Base-by-base conservation (phyloP, 2,113 vertebrate genomes). In the Galbula dea region DNA sequence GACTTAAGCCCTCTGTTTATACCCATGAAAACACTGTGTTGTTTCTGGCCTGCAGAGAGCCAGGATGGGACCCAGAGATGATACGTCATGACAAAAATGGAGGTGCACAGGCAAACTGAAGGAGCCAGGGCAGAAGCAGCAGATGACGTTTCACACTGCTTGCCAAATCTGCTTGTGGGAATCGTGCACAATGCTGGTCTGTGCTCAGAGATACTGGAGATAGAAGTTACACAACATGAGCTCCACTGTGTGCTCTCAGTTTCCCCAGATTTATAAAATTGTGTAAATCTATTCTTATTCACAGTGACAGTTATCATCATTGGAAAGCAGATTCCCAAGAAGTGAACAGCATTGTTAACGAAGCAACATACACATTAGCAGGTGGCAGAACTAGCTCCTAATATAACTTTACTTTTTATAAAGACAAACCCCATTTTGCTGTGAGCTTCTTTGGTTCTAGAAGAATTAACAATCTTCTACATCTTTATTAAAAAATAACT, bases 191-290 rank as follows among this genome's bases (percentile, higher is more conserved):
- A 85, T 82, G 94, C 61, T 69, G 54, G 57, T 88, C 57, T 90
- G 75, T 83, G 80, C 72, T 89, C 75, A 94, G 81, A 71, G 92
- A 95, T 87, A 87, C 48, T 66, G 91, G 90, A 84, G 63, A 94
- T 71, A 48, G 49, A 75, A 85, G 87, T 93, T 88, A 88, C 34
- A 91, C 89, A 94, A 95, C 55, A 34, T 49, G 79, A 92, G 27
- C 59, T 59, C 59, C 81, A 71, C 72, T 79, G 17, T n/a, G 19
- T 48, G 63, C 72, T 81, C 73, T 79, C 74, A 58, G 65, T 68
- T 69, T 59, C 82, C 69, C 45, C 51, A 79, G 67, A 71, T 91
- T 77, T 66, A 75, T 55, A 78, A 88, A 93, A 80, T 2, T 77
- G 22, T 19, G 32, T 67, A 86, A 26, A 77, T 71, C 51, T 91